Conservation (phyloP, 2,113 vertebrate genomes). For the Alosa alosa region DNA sequence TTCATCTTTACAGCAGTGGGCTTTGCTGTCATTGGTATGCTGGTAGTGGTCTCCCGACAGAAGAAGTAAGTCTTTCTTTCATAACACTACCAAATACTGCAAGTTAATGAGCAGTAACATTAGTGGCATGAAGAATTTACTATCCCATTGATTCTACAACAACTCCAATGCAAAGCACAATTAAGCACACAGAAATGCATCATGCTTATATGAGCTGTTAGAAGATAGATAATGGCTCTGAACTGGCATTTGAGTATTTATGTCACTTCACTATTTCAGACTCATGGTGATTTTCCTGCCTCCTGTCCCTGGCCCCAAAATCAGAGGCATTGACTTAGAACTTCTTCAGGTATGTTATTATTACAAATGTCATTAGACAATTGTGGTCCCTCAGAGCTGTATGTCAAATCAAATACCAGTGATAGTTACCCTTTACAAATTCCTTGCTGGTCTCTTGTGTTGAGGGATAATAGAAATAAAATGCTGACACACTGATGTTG, state of each 20-base stretch:
- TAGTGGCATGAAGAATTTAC: not conserved
- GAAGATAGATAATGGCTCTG: not conserved
- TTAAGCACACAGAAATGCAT: not conserved
- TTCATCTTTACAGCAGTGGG: conserved; percentile 78
- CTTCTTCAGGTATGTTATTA: conserved; percentile 82
- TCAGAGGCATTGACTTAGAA: conserved; percentile 88
- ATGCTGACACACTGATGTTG: not conserved
- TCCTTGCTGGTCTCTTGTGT: too few species aligned
- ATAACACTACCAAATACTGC: not conserved
- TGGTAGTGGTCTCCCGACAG: conserved; percentile 82
- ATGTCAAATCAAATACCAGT: not conserved
- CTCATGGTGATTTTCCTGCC: conserved; percentile 91
- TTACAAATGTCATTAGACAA: not conserved
- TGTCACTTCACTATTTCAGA: conserved; percentile 64
- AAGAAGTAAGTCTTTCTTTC: conserved; percentile 76
- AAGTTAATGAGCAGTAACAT: not conserved
- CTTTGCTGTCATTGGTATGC: conserved; percentile 72
- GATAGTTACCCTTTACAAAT: not conserved
- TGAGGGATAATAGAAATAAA: not conserved
- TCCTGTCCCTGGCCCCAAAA: conserved; percentile 94
- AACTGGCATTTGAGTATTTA: not conserved
- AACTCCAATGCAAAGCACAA: not conserved
- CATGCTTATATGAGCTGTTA: not conserved
- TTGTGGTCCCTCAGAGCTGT: not conserved
- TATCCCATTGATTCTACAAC: not conserved